These are phyloP conservation scores for Ectemnius continuus DNA, from an alignment of 2,888 invertebrate species.

Conservation along the genomic window DNA sequence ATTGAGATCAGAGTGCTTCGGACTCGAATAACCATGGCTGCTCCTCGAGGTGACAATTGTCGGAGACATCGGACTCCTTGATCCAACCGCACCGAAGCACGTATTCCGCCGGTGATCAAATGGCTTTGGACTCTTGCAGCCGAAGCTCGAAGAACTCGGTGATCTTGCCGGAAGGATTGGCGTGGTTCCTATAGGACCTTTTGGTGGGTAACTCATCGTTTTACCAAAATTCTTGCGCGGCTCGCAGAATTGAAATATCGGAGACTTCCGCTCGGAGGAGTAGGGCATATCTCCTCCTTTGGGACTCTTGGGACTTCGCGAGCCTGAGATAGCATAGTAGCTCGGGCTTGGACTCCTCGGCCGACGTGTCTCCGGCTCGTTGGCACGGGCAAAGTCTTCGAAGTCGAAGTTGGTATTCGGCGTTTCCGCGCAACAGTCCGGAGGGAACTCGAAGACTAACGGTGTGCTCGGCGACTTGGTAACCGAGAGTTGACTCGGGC, in stretches of 20 bases:
- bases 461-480: conserved; percentile 81
- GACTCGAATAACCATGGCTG: conserved; percentile 21
- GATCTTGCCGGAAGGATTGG: conserved; percentile 47
- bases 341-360: conserved; percentile 39
- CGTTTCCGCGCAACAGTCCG: conserved; percentile 65
- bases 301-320: conserved; percentile 58
- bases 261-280: conserved; percentile 52
- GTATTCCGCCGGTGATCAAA: conserved; percentile 64
- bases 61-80: conserved; percentile 67
- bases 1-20: conserved; percentile 21
- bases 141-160: conserved; percentile 58
- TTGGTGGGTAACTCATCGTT: conserved; percentile 69
- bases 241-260: conserved; percentile 68
- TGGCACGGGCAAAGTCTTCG: conserved; percentile 60
- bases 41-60: conserved; percentile 57
- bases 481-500: conserved; percentile 80
- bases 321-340: conserved; percentile 48
- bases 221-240: conserved; percentile 66
- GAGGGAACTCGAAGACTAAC: conserved; percentile 72
- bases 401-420: conserved; percentile 69
- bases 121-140: conserved; percentile 58
- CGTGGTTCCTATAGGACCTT: conserved; percentile 59
- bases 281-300: conserved; percentile 41
- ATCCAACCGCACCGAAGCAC: conserved; percentile 61
- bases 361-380: conserved; percentile 28